A percentile compares a stretch with the other conserved stretches of the same genome.
phyloP scores from a whole-genome alignment of 2,113 vertebrate genomes.

The Ellobius talpinus region DNA sequence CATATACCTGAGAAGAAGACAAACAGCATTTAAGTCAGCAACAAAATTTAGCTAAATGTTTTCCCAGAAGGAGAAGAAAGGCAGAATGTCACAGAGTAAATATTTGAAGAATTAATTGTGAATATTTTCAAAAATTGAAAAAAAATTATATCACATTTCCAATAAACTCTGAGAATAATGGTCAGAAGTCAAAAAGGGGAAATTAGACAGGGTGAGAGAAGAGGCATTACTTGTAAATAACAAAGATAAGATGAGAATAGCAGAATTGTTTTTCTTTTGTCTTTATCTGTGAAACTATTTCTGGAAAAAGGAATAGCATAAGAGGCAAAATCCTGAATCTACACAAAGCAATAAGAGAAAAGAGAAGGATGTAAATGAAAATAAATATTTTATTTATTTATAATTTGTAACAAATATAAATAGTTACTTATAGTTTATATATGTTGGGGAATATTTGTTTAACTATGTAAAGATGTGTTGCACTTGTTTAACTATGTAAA shows the following conservation, averaged over 20 bases:
- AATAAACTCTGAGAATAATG: not conserved
- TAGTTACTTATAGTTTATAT: not conserved
- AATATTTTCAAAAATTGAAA: not conserved
- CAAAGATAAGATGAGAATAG: not conserved
- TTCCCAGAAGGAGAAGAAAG: not conserved
- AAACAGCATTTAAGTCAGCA: not conserved
- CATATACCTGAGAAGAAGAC: not conserved
- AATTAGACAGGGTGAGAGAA: not conserved
- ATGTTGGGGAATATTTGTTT: not conserved
- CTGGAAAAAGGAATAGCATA: not conserved
- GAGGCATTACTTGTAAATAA: not conserved
- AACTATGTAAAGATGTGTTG: not conserved
- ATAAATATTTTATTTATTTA: not conserved
- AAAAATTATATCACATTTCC: not conserved
- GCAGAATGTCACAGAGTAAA: not conserved
- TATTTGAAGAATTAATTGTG: not conserved
- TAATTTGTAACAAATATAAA: not conserved
- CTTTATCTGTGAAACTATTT: not conserved
- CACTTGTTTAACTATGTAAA: not conserved
- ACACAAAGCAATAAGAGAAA: not conserved
- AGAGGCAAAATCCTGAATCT: not conserved
- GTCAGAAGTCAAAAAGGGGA: not conserved
- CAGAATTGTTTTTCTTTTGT: not conserved
- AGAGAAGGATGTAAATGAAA: not conserved
- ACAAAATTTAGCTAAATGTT: not conserved